Base-by-base conservation (phyloP, 2,888 invertebrate species). In the Branchipolynoe longqiensis region DNA sequence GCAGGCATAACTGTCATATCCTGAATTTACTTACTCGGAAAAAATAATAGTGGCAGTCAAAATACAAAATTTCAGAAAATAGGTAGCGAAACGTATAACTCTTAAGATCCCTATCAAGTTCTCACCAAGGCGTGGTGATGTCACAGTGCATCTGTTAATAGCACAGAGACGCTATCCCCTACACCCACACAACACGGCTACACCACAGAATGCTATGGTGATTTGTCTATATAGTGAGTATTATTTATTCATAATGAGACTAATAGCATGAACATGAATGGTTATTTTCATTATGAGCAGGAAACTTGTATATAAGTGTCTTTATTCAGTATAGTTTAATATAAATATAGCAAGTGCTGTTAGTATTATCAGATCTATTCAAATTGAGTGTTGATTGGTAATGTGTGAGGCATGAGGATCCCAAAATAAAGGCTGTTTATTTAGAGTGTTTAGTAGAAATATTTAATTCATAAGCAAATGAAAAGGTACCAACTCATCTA, bases 121-220 rank as follows among this genome's bases (percentile, higher is more conserved):
- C 8, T 48, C 8, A n/a, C 36, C 62, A 14, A 33, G 69, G 69
- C 69, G 33, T 38, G 22, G 22, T 62, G 62, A 62, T 25, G 69
- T 69, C n/a, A 69, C 22, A 36, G 4, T 69, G 69, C 69, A 18
- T 28, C 69, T 69, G 3, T 33, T 36, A 69, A 31, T 62, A 62
- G 28, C 12, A n/a, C 22, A 62, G 28, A 18, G 31, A 12, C 28
- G 22, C 25, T 31, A 62, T 38, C 69, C 69, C 12, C 36, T 6
- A 69, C 69, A 69, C 78, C 12, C 78, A 54, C 78, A 78, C 78
- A 78, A 78, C 78, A 78, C 78, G 48, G 78, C 78, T 78, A 78
- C 78, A 78, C 78, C 41, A 78, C 78, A 78, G 41, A 54, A 78
- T 78, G 78, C 78, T 78, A 78, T 78, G 78, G 78, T 78, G 78